A percentile compares a stretch with the other conserved stretches of the same genome.
Evolutionary conservation across 2,113 vertebrate species (phyloP).

Genomic region (Paraplagusia blochii): DNA sequence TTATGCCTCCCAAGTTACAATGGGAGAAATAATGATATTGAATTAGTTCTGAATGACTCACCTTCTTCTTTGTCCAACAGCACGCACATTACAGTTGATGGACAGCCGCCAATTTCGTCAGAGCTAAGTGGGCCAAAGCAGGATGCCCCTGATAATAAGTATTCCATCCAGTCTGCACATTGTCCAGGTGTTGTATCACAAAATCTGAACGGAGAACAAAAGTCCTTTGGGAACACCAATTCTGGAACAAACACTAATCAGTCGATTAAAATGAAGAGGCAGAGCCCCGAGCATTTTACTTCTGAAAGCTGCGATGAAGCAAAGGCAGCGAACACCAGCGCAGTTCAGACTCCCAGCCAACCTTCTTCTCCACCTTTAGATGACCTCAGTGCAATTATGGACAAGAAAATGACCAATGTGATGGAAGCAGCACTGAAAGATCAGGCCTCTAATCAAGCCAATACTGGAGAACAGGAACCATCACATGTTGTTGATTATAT

Average conservation of each 20-base stretch:
- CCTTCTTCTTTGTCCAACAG: slow-evolving; percentile 52
- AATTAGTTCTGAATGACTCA: slow-evolving; percentile 64
- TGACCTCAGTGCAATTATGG: slow-evolving; percentile 6
- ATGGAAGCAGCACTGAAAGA: slow-evolving; percentile 25
- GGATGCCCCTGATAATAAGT: slow-evolving; percentile 32
- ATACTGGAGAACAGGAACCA: slow-evolving; percentile 13
- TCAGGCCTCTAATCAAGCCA: slow-evolving; percentile 11
- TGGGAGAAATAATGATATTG: slow-evolving; percentile 62
- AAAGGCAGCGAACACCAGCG: slow-evolving; percentile 39
- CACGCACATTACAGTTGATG: slow-evolving; percentile 45
- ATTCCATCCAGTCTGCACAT: slow-evolving; percentile 42
- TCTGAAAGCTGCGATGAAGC: slow-evolving; percentile 17
- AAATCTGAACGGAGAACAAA: slow-evolving; percentile 39
- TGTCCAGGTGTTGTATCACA: slow-evolving; percentile 38
- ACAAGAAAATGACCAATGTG: slow-evolving; percentile 17
- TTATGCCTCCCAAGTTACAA: slow-evolving; percentile 68
- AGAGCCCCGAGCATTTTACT: slow-evolving; percentile 12
- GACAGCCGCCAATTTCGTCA: slow-evolving; percentile 52
- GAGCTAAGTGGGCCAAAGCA: slow-evolving; percentile 49
- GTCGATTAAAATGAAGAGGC: slow-evolving; percentile 31
- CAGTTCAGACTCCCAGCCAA: slow-evolving; percentile 28
- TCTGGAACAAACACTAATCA: slow-evolving; percentile 25
- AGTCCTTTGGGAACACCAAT: slow-evolving; percentile 32
- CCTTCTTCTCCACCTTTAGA: slow-evolving; percentile 34
- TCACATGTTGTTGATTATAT: slow-evolving; percentile 27